These are phyloP conservation scores for Kobus ellipsiprymnus DNA, from an alignment of 2,113 vertebrate species.

Conservation along the genomic window DNA sequence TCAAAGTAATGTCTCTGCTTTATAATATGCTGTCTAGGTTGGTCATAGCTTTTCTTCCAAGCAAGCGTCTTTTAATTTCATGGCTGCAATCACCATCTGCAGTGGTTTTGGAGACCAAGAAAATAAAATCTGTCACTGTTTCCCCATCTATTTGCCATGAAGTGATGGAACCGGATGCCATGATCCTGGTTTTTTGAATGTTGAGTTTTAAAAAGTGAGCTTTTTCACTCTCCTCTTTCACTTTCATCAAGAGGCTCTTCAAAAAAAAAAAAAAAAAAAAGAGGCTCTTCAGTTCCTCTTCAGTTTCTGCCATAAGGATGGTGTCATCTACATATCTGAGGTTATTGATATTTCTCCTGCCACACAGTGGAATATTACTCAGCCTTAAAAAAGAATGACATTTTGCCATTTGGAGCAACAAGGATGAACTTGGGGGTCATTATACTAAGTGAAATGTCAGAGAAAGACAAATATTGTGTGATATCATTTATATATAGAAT, in stretches of 20 bases:
- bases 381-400: neutral
- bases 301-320: neutral
- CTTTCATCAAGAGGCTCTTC: neutral
- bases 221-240: neutral
- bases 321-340: neutral
- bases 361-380: neutral
- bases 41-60: neutral
- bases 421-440: neutral
- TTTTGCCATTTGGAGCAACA: neutral
- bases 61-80: neutral
- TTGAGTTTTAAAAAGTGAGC: neutral
- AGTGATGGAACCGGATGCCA: neutral
- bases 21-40: neutral
- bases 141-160: neutral
- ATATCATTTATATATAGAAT: neutral
- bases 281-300: neutral
- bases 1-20: neutral
- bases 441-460: neutral
- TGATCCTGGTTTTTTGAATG: neutral
- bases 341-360: neutral
- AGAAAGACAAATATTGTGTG: neutral
- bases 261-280: neutral
- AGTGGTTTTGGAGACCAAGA: neutral
- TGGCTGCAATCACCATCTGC: neutral
- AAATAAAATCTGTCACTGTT: neutral